A percentile compares a stretch with the other conserved stretches of the same genome.
These are phyloP conservation scores for Nomada flava DNA, from an alignment of 2,888 invertebrate species.

Conservation along the genomic window DNA sequence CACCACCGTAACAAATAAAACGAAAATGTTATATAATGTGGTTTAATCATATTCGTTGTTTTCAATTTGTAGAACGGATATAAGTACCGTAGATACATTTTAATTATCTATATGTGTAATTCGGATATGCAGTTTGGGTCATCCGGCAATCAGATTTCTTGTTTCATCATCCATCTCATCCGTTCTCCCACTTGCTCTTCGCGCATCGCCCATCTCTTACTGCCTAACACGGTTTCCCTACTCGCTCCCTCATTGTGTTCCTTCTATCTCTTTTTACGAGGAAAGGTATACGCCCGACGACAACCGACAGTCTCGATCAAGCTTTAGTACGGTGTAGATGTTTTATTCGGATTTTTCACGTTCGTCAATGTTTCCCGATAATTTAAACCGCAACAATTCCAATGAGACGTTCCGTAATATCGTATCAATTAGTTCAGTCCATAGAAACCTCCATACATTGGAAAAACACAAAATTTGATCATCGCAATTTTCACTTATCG, in stretches of 20 bases:
- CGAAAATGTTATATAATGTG: background rate
- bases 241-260: background rate
- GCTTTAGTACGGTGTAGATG: slow-evolving; percentile 2
- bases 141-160: slow-evolving; percentile 56
- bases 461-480: background rate
- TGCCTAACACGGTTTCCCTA: background rate
- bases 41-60: background rate
- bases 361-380: slow-evolving; percentile 17
- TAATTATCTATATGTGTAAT: background rate
- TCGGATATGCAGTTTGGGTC: slow-evolving; percentile 8
- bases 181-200: slow-evolving; percentile 28
- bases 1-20: background rate
- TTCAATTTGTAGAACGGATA: slow-evolving; percentile 18
- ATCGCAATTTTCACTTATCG: background rate
- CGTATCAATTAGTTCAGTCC: background rate
- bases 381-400: background rate
- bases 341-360: background rate
- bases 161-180: slow-evolving; percentile 67
- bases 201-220: background rate
- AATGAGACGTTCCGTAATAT: slow-evolving; percentile 27
- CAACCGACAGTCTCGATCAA: slow-evolving; percentile 49
- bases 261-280: slow-evolving; percentile 25
- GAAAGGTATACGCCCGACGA: slow-evolving; percentile 40
- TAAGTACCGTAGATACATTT: background rate
- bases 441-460: background rate